A percentile compares a stretch with the other conserved stretches of the same genome.
Evolutionary conservation across 1,140 invertebrate genomes (phyloP).

Genomic region (Euwallacea fornicatus): DNA sequence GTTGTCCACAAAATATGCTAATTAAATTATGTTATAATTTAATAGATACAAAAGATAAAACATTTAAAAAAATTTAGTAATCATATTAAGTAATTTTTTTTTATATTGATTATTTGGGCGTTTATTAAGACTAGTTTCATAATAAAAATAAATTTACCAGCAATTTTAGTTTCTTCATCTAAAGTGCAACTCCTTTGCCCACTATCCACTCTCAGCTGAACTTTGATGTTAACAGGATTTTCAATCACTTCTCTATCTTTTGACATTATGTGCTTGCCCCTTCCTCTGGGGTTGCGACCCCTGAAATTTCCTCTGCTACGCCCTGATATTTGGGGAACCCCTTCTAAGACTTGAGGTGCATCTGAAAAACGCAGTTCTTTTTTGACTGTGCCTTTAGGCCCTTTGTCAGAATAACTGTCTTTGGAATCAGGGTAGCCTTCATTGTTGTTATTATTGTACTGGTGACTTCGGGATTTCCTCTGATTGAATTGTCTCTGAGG

Average conservation of each 20-base stretch:
- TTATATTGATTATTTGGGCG: no score
- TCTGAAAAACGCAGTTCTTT: slow-evolving; percentile 30
- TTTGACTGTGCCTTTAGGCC: slow-evolving; percentile 8
- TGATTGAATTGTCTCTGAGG: neutral
- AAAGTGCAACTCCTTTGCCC: slow-evolving; percentile 38
- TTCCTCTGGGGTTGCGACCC: slow-evolving; percentile 8
- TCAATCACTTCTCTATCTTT: slow-evolving; percentile 20
- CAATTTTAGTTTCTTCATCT: slow-evolving; percentile 39
- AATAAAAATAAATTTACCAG: slow-evolving; percentile 13
- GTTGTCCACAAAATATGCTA: no score
- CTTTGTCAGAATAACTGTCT: neutral
- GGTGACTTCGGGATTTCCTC: neutral
- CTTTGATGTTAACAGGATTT: slow-evolving; percentile 41
- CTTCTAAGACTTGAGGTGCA: neutral
- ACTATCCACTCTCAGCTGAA: slow-evolving; percentile 40
- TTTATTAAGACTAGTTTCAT: no score
- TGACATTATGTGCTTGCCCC: neutral
- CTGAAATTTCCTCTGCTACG: neutral
- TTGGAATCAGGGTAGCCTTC: neutral
- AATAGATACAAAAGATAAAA: no score
- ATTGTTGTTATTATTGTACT: neutral
- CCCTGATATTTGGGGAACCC: neutral
- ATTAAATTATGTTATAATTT: no score
- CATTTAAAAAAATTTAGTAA: neutral
- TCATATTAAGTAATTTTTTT: no score